Evolutionary conservation across 23 tunicate species (phyloP), one percentile per base, ranked within the genome.

Genomic region (Styela clava): DNA sequence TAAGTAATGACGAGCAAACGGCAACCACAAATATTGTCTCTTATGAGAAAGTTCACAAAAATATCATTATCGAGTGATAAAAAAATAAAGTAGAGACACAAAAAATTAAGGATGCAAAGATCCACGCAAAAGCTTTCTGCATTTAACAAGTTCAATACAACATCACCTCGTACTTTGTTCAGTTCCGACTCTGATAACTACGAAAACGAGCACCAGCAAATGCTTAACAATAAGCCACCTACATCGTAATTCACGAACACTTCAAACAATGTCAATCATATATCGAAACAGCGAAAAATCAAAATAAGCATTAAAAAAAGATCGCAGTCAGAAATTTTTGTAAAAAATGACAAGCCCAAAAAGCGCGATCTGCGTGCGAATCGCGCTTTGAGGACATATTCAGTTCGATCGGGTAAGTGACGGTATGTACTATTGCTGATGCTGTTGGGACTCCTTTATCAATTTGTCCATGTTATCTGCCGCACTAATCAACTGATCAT

Each of bases 381-480:
- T n/a, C n/a, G n/a, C n/a, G n/a, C n/a, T n/a, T n/a, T n/a, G n/a
- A n/a, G n/a, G n/a, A n/a, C n/a, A n/a, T n/a, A n/a, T n/a, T n/a
- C n/a, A n/a, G n/a, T n/a, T n/a, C n/a, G n/a, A n/a, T n/a, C n/a
- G n/a, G n/a, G n/a, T n/a, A n/a, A n/a, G n/a, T n/a, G n/a, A n/a
- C n/a, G n/a, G n/a, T 31, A 71, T 34, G 35, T 56, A 27, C 27
- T 76, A 76, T 52, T 76, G 64, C 81, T 44, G 64, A 12, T 76
- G 81, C 74, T 81, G 85, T 24, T 83, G 78, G n/a, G 95, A 70
- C 22, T 79, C 68, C 35, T 73, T 91, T 81, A 91, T 73, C 69
- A 91, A 91, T 86, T 78, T 74, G 97, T 91, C 86, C 90, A 91
- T 83, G 36, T 68, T 74, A 34, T 91, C 86, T 1, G 52, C 70